Evolutionary conservation across 2,797 vertebrate species (phyloP), one percentile per base, ranked within the genome.

Genomic region (Microctenopoma stevenorrisi): DNA sequence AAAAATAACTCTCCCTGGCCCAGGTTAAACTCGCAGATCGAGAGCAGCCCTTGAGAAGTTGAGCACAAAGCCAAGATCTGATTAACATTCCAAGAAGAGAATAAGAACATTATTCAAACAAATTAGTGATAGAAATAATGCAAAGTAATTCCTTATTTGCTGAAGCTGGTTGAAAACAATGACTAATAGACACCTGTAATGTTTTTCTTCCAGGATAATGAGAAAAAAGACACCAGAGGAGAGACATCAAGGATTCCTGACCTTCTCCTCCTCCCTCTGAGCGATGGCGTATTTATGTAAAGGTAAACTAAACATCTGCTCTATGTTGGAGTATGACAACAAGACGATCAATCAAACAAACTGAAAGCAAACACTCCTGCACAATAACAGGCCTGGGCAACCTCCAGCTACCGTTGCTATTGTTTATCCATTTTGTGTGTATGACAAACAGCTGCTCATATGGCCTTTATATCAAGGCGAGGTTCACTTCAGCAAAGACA

Each of bases 401-500:
- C 56, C 52, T 68, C 60, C 58, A 74, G 7, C 35, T n/a, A 15
- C 5, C 18, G 51, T 18, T 55, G 48, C 5, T 25, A 54, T 18
- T 55, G 48, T 68, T 35, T 49, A 0, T 59, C n/a, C 10, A 18
- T 5, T 47, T 26, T 71, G 33, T 55, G 28, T 55, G 6, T 65
- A 55, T 46, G 25, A 55, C 75, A 89, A 89, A 89, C 78, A 91
- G 71, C 78, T 79, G 78, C 69, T 76, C 70, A 79, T 72, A 59
- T 76, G 72, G 55, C 72, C 82, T 87, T 62, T 71, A 64, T 50
- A 58, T 51, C 38, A 79, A 90, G 86, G 86, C 82, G 79, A 88
- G 62, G 13, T 54, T 61, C 9, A 77, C 81, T 69, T 92, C 86
- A 90, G 91, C 89, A 93, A 86, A 76, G 78, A 92, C 89, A 42